A percentile compares a stretch with the other conserved stretches of the same genome.
Conservation (phyloP, 2,797 vertebrate species). For the Sebastes taczanowskii region DNA sequence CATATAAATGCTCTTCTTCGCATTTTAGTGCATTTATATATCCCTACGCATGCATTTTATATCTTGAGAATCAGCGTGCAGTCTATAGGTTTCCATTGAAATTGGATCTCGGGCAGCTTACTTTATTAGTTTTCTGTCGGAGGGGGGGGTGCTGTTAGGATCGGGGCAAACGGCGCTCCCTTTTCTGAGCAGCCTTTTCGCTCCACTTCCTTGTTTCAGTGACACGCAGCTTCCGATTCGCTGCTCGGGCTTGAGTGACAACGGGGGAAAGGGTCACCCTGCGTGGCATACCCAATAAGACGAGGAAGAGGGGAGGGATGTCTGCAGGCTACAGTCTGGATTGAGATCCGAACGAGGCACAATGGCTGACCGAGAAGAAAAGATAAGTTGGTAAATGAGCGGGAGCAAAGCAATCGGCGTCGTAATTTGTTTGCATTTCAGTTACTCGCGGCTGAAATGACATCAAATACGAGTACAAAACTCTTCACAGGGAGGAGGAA, state of each 20-base stretch:
- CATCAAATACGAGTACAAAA: constrained; percentile 6
- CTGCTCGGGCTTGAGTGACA: constrained; percentile 63
- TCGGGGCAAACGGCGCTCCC: constrained; percentile 46
- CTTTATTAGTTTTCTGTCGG: constrained; percentile 46
- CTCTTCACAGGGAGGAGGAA: not conserved
- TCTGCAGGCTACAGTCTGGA: constrained; percentile 67
- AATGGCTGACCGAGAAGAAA: constrained; percentile 51
- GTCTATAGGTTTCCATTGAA: constrained; percentile 28
- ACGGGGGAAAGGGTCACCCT: constrained; percentile 63
- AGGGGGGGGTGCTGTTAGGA: constrained; percentile 39
- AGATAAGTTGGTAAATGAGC: constrained; percentile 18
- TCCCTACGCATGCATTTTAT: not conserved
- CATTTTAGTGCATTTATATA: constrained; percentile 34
- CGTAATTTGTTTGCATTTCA: constrained; percentile 10
- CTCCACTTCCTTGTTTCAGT: constrained; percentile 63
- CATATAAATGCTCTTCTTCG: constrained; percentile 36
- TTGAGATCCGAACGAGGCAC: constrained; percentile 58
- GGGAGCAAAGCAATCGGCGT: not conserved
- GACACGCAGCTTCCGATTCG: constrained; percentile 60
- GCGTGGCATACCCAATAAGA: constrained; percentile 72
- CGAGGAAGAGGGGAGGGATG: constrained; percentile 55
- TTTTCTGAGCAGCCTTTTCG: constrained; percentile 60
- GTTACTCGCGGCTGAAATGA: not conserved
- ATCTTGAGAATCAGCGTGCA: constrained; percentile 21
- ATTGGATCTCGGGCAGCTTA: constrained; percentile 33